Evolutionary conservation across 2,888 invertebrate species (phyloP), one percentile per base, ranked within the genome.

Genomic region (Augochlorella aurata): DNA sequence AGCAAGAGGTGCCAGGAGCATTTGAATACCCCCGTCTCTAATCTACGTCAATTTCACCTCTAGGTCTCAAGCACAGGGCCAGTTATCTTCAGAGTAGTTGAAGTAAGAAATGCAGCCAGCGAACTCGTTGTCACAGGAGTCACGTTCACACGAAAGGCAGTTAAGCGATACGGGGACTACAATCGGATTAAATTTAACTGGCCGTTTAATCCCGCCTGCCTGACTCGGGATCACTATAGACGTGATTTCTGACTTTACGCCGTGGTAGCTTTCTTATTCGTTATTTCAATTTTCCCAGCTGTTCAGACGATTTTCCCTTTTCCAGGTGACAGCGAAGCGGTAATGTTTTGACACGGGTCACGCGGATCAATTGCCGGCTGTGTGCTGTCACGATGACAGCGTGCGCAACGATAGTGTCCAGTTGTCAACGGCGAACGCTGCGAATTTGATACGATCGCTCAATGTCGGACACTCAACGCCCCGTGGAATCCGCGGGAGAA

Each of bases 391-490:
- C 52, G 74, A 67, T 68, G 61, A 71, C 77, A 63, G 74, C 54
- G 54, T 45, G 45, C 61, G 58, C 29, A 50, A 45, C 63, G 65
- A 50, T 38, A 50, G 63, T 58, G 77, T 77, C 68, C 81, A 61
- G 71, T 81, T 83, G 77, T 81, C 77, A 81, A 47, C 50, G 54
- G 69, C 52, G 45, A 45, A 49, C 29, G 74, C 65, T 70, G 73
- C 63, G 74, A 83, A 81, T 83, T 81, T 77, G 82, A 83, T 81
- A 63, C 65, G 66, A 67, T 74, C 61, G 61, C 68, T 73, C 68
- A 77, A 71, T 58, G 74, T 38, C n/a, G 68, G 74, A 72, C 70
- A 77, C 38, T 38, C 38, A 77, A 78, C 49, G 70, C 74, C 47
- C 76, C 50, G 50, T 29, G 66, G 74, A 74, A 81, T 71, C 77